These are phyloP conservation scores for Cheilosia variabilis DNA, from an alignment of 2,888 invertebrate genomes.

Conservation along the genomic window DNA sequence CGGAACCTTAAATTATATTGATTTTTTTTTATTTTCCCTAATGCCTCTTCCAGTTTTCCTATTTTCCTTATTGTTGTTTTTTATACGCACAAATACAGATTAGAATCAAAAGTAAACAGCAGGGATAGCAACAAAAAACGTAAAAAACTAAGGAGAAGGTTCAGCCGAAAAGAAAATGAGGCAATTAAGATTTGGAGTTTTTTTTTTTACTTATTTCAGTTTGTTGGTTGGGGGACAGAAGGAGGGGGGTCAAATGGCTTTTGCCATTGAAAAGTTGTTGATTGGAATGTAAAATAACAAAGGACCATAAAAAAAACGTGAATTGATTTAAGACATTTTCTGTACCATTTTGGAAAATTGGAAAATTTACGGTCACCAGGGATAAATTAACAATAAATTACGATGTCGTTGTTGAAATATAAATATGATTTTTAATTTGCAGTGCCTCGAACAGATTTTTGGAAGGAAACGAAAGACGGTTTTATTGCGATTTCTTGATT, in stretches of 20 bases:
- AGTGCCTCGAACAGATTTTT: conserved; percentile 1
- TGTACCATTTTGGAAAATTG: conserved; percentile 38
- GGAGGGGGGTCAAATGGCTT: conserved; percentile 11
- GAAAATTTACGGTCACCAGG: conserved; percentile 46
- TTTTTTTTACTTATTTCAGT: conserved; percentile 38
- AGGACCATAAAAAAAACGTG: conserved; percentile 37
- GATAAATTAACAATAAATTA: conserved; percentile 64
- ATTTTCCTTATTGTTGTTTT: conserved; percentile 35
- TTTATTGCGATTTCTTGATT: background rate
- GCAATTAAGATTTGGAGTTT: conserved; percentile 61
- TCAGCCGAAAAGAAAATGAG: conserved; percentile 69
- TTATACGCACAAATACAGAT: conserved; percentile 52
- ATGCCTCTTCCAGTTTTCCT: too few relatives aligned
- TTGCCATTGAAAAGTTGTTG: conserved; percentile 62
- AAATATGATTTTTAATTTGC: conserved; percentile 52
- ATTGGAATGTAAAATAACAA: conserved; percentile 63
- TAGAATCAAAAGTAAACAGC: conserved; percentile 55
- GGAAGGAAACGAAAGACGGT: background rate
- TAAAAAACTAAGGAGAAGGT: conserved; percentile 39
- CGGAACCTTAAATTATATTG: background rate
- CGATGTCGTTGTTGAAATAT: conserved; percentile 34
- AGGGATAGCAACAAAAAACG: conserved; percentile 11
- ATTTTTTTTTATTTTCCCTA: background rate
- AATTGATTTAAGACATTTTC: conserved; percentile 59
- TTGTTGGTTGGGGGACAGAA: background rate